Evolutionary conservation across 1,140 invertebrate genomes (phyloP).

Genomic region (Chymomyza costata): DNA sequence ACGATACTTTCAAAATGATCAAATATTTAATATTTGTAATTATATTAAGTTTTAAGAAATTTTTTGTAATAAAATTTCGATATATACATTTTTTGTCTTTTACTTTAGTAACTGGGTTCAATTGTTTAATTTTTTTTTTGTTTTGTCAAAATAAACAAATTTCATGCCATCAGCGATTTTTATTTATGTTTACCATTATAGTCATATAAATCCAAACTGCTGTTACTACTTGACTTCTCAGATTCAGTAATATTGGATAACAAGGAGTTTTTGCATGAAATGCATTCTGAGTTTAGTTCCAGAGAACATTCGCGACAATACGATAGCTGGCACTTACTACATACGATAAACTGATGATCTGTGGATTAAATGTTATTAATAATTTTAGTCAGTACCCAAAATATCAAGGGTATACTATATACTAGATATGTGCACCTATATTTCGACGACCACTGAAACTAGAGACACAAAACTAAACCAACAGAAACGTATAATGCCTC

Average conservation of each 20-base stretch:
- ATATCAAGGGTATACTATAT: too few relatives aligned
- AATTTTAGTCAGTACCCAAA: too few relatives aligned
- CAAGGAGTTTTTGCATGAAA: conserved; percentile 26
- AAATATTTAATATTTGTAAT: conserved; percentile 60
- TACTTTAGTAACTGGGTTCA: too few relatives aligned
- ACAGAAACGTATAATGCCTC: too few relatives aligned
- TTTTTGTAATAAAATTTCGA: conserved; percentile 64
- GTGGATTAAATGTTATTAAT: too few relatives aligned
- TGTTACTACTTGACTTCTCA: not conserved
- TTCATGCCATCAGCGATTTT: conserved; percentile 20
- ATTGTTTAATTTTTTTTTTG: conserved; percentile 13
- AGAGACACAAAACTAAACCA: too few relatives aligned
- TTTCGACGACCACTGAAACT: too few relatives aligned
- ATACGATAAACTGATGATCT: conserved; percentile 13
- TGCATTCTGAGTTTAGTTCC: conserved; percentile 18
- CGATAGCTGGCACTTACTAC: conserved; percentile 75
- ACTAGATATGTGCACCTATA: too few relatives aligned
- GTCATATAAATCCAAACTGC: conserved; percentile 15
- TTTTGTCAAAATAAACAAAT: conserved; percentile 4
- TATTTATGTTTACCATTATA: too few relatives aligned
- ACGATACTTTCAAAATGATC: conserved; percentile 56
- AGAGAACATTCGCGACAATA: conserved; percentile 76
- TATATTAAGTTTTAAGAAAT: conserved; percentile 63
- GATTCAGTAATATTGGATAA: not conserved
- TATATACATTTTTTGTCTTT: conserved; percentile 45